Conservation (phyloP, 30 jellyfish, hydroid and myxozoan genomes). For the Hydra vulgaris region DNA sequence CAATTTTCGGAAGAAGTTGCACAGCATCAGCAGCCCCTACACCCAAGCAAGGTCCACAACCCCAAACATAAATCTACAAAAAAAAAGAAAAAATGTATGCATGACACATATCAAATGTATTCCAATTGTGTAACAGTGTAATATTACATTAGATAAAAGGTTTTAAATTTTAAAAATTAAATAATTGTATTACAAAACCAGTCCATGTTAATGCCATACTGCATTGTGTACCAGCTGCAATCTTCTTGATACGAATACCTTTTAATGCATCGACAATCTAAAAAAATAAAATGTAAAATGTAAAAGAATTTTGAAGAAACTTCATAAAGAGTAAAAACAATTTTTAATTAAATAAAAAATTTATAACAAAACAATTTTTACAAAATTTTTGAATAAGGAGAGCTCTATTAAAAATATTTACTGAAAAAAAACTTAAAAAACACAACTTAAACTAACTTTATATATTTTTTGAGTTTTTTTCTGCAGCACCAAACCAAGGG, state of each 20-base stretch:
- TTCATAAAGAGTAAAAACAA: too few relatives aligned
- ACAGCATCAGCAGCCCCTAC: constrained; percentile 92
- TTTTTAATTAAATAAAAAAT: too few relatives aligned
- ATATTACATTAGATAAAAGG: neutral
- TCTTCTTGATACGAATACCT: constrained; percentile 66
- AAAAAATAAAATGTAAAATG: neutral
- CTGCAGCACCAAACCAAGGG: too few relatives aligned
- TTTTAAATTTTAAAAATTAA: neutral
- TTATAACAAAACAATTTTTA: too few relatives aligned
- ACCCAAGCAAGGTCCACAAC: constrained; percentile 97
- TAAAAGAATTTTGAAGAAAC: neutral
- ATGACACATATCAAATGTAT: neutral
- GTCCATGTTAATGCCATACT: constrained; percentile 57
- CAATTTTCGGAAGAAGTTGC: constrained; percentile 64
- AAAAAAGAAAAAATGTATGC: constrained; percentile 6
- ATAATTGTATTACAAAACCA: constrained; percentile 43
- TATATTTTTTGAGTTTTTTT: too few relatives aligned
- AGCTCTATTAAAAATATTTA: too few relatives aligned
- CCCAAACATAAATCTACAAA: constrained; percentile 90
- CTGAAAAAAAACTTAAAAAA: too few relatives aligned
- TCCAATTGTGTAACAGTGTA: neutral
- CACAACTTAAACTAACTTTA: too few relatives aligned
- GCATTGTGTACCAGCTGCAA: constrained; percentile 74
- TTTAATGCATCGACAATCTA: constrained; percentile 54
- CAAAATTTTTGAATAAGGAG: too few relatives aligned